Base-by-base conservation (phyloP, 1,140 invertebrate species). In the Hypothenemus hampei region DNA sequence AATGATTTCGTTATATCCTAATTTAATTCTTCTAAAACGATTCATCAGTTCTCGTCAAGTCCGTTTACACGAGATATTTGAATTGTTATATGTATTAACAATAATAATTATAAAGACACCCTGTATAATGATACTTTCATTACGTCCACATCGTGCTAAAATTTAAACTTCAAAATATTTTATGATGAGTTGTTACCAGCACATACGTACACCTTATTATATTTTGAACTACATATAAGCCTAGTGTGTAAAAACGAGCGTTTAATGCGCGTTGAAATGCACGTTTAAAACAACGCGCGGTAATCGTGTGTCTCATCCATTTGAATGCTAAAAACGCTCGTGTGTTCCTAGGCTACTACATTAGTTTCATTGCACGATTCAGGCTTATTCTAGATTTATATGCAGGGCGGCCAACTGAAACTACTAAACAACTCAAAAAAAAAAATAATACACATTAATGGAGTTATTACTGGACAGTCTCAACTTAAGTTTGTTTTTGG, bases 141-240 rank as follows among this genome's bases (percentile, higher is more conserved):
- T 13, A n/a, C n/a, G 13, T n/a, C n/a, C 11, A 11, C 8, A 43
- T 16, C 11, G 11, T 16, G 2, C 6, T 21, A n/a, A n/a, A 43
- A 21, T 18, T 10, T 43, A 21, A 22, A 22, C n/a, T 43, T 43
- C 10, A n/a, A 10, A 43, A 43, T n/a, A 43, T n/a, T 43, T 21
- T 21, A 20, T n/a, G 21, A 43, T 22, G 21, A 20, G 21, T 43
- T 43, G 40, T 43, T 43, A 22, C 40, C 40, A 43, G 40, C 40
- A 43, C 40, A 43, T n/a, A 43, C 35, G 36, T 8, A n/a, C n/a
- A n/a, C 40, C 11, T 43, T 23, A 21, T 10, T 43, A 43, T 43
- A 43, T 43, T 43, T 43, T 22, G 40, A 43, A 43, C 16, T 23
- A n/a, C 10, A n/a, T 43, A 10, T 22, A 6, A 21, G 11, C 18